phyloP scores from a whole-genome alignment of 2,888 invertebrate genomes.

The Yponomeuta malinellus region DNA sequence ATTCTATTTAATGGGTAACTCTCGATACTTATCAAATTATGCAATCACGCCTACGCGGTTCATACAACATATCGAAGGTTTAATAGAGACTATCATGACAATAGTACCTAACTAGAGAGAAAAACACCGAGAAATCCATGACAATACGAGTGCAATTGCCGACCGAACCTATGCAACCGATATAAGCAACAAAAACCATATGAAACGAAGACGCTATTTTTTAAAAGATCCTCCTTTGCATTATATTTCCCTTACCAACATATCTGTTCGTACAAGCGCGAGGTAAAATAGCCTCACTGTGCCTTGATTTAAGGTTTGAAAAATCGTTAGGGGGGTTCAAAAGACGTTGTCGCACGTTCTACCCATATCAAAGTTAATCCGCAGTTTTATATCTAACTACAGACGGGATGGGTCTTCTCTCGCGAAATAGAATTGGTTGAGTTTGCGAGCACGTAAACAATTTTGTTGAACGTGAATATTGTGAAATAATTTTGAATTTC shows the following conservation, averaged over 20 bases:
- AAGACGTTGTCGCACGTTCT: background rate
- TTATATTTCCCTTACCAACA: background rate
- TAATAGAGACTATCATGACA: background rate
- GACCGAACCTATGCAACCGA: background rate
- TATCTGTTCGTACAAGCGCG: background rate
- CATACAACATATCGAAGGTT: constrained; percentile 4
- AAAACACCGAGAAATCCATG: background rate
- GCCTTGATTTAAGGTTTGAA: background rate
- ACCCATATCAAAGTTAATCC: constrained; percentile 17
- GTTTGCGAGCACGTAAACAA: background rate
- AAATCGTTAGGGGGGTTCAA: background rate
- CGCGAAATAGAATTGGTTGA: background rate
- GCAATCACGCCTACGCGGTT: too few relatives aligned
- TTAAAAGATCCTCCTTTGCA: background rate
- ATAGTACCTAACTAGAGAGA: background rate
- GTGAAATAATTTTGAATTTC: background rate
- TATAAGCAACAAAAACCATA: background rate
- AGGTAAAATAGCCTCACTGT: background rate
- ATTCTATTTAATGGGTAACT: too few relatives aligned
- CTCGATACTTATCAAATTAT: too few relatives aligned
- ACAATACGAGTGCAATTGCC: background rate
- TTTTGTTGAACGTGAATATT: background rate
- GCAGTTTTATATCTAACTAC: constrained; percentile 3
- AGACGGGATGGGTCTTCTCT: background rate
- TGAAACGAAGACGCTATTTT: background rate